These are phyloP conservation scores for Philopedon plagiatum DNA, from an alignment of 2,888 invertebrate species.

Conservation along the genomic window DNA sequence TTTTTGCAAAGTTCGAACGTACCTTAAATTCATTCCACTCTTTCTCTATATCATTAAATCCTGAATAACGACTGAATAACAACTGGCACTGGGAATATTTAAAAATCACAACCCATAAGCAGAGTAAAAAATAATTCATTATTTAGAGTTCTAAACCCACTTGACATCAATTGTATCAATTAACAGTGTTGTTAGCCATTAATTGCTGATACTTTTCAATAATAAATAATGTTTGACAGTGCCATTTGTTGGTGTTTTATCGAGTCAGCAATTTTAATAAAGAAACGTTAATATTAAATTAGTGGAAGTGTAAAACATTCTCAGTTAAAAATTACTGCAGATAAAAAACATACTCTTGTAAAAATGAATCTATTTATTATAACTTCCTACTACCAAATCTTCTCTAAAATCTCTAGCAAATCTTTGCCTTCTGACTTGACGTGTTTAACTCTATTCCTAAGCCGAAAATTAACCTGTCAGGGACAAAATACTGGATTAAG, in stretches of 20 bases:
- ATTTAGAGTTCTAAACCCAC: constrained; percentile 30
- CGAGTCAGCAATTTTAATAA: constrained; percentile 43
- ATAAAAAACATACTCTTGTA: too few species aligned
- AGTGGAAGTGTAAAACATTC: background rate
- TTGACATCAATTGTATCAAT: constrained; percentile 42
- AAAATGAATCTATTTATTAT: too few species aligned
- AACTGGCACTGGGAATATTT: constrained; percentile 16
- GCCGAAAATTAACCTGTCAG: too few species aligned
- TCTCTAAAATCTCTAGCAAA: too few species aligned
- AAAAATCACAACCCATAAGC: constrained; percentile 31
- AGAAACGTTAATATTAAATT: too few species aligned
- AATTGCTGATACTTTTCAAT: constrained; percentile 42
- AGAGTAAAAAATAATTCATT: constrained; percentile 37
- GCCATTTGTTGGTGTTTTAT: constrained; percentile 13
- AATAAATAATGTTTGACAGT: constrained; percentile 7
- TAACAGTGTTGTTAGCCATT: constrained; percentile 31
- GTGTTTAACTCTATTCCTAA: too few species aligned
- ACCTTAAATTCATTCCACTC: constrained; percentile 61
- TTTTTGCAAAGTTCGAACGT: too few species aligned
- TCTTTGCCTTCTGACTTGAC: too few species aligned
- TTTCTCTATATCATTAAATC: constrained; percentile 52
- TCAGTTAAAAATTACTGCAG: too few species aligned
- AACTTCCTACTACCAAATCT: too few species aligned
- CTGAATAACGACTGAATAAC: constrained; percentile 15
- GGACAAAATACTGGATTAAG: too few species aligned